These are phyloP conservation scores for Kryphioiulus occultus DNA, from an alignment of 2,888 invertebrate genomes.

Conservation along the genomic window DNA sequence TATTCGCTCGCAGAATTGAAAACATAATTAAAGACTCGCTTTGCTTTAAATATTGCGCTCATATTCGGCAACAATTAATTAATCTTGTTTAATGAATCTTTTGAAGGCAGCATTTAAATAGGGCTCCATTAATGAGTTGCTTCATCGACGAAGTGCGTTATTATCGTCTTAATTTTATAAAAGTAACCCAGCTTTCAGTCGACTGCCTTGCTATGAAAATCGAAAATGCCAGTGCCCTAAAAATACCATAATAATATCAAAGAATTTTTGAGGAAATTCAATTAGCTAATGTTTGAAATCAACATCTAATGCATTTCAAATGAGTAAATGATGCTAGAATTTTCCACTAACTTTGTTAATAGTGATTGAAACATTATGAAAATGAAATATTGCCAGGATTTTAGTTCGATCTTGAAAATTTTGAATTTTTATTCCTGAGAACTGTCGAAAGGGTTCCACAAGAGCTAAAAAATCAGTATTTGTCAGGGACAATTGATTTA, in stretches of 20 bases:
- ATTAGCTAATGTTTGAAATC: background rate
- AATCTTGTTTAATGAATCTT: constrained; percentile 15
- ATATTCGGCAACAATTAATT: background rate
- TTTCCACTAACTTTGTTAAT: background rate
- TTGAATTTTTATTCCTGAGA: too few relatives aligned
- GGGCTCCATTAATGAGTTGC: background rate
- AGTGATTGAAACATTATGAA: background rate
- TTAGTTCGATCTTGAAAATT: too few relatives aligned
- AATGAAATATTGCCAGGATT: too few relatives aligned
- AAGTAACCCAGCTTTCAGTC: background rate
- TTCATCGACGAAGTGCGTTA: background rate
- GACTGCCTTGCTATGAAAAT: background rate
- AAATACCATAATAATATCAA: background rate
- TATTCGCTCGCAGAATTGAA: background rate
- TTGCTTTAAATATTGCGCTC: background rate
- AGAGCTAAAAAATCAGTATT: too few relatives aligned
- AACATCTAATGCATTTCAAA: background rate
- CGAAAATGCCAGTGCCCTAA: background rate
- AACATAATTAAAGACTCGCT: constrained; percentile 4
- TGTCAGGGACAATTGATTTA: too few relatives aligned
- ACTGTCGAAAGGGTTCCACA: too few relatives aligned
- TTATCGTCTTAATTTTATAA: background rate
- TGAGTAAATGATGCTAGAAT: too few relatives aligned
- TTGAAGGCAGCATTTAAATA: background rate
- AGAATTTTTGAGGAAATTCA: background rate